Evolutionary conservation across 2,888 invertebrate genomes (phyloP).

Genomic region (Scaptomyza caliginosa): DNA sequence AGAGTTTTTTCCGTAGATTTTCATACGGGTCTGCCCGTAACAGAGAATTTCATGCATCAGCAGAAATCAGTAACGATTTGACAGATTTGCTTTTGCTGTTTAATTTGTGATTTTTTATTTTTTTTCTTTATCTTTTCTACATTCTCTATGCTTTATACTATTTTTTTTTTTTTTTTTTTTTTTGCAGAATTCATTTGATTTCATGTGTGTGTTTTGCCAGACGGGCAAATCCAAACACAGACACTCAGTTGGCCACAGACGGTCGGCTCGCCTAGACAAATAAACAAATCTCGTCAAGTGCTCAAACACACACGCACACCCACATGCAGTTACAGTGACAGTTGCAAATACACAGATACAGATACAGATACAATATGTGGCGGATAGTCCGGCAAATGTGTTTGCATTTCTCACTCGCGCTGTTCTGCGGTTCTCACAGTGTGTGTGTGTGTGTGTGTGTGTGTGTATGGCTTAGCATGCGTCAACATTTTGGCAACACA

Average conservation of each 20-base stretch:
- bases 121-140: slow-evolving; percentile 32
- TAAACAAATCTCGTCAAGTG: slow-evolving; percentile 78
- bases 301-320: slow-evolving; percentile 30
- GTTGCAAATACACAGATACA: slow-evolving; percentile 10
- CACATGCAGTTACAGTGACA: background rate
- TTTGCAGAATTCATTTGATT: slow-evolving; percentile 26
- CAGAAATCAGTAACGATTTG: slow-evolving; percentile 42
- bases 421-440: slow-evolving; percentile 48
- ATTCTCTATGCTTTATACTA: slow-evolving; percentile 21
- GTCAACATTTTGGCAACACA: slow-evolving; percentile 77
- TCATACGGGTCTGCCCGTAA: slow-evolving; percentile 33
- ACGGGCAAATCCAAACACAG: slow-evolving; percentile 76
- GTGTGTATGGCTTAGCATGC: slow-evolving; percentile 58
- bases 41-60: slow-evolving; percentile 19
- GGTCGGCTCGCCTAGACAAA: slow-evolving; percentile 71
- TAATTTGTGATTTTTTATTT: slow-evolving; percentile 34
- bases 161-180: slow-evolving; percentile 25
- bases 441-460: background rate
- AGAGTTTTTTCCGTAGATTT: slow-evolving; percentile 23
- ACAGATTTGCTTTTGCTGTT: slow-evolving; percentile 47
- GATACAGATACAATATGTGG: slow-evolving; percentile 50
- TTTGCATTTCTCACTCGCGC: slow-evolving; percentile 75
- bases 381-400: slow-evolving; percentile 65
- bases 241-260: slow-evolving; percentile 67
- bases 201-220: slow-evolving; percentile 46